These are phyloP conservation scores for Monomorium pharaonis DNA, from an alignment of 1,140 invertebrate species.

Conservation along the genomic window DNA sequence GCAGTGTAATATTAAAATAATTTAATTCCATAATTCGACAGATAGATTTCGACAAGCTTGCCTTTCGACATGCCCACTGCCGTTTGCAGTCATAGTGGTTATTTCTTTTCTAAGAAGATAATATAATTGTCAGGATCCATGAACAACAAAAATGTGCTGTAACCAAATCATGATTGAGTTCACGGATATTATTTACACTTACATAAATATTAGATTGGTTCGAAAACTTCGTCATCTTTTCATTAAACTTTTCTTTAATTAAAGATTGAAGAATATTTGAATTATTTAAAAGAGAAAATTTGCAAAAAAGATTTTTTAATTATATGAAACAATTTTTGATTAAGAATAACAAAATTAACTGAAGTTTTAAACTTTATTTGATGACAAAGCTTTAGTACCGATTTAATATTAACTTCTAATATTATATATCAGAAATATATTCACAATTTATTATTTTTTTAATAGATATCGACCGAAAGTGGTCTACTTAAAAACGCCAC, in stretches of 20 bases:
- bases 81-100: constrained; percentile 23
- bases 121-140: constrained; percentile 44
- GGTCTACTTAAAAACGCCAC: constrained; percentile 6
- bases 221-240: not conserved
- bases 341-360: not conserved
- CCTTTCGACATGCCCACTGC: constrained; percentile 10
- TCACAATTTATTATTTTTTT: constrained; percentile 22
- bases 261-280: not conserved
- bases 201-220: constrained; percentile 15
- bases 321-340: not conserved
- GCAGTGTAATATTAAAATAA: constrained; percentile 78
- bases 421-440: constrained; percentile 17
- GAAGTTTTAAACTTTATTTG: not conserved
- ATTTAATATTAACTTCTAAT: constrained; percentile 37
- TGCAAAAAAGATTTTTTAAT: not conserved
- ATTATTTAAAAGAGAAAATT: not conserved
- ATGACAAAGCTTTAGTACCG: not conserved
- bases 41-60: constrained; percentile 54
- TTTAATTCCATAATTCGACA: constrained; percentile 77
- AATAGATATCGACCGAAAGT: not conserved
- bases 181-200: constrained; percentile 32
- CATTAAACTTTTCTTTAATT: not conserved
- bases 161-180: constrained; percentile 4
- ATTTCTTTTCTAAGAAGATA: constrained; percentile 34
- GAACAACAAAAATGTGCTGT: constrained; percentile 50